Evolutionary conservation across 2,797 vertebrate species (phyloP).

Genomic region (Rhinogobio ventralis): DNA sequence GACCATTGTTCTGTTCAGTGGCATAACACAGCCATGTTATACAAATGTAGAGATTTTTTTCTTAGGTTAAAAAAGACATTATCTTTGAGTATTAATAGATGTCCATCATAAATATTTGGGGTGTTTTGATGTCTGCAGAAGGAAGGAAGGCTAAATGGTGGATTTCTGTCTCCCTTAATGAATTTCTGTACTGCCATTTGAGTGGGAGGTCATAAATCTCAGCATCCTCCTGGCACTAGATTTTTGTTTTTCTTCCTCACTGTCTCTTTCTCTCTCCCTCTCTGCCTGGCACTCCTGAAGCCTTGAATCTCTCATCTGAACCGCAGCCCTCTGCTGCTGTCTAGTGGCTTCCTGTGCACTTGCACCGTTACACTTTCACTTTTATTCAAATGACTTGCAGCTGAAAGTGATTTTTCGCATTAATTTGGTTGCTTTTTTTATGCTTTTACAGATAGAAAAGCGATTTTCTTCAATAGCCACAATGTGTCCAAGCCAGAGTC

Average conservation of each 20-base stretch:
- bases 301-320: background rate
- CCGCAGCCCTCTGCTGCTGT: slow-evolving; percentile 45
- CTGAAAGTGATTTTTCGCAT: background rate
- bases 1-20: background rate
- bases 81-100: background rate
- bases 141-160: background rate
- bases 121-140: background rate
- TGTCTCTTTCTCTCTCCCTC: slow-evolving; percentile 1
- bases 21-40: background rate
- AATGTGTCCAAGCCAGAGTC: slow-evolving; percentile 90
- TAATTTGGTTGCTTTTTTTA: background rate
- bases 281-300: slow-evolving; percentile 6
- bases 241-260: slow-evolving; percentile 14
- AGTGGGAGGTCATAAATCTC: slow-evolving; percentile 34
- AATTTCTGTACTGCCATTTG: background rate
- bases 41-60: background rate
- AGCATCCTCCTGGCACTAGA: slow-evolving; percentile 19
- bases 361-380: background rate
- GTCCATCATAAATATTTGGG: background rate
- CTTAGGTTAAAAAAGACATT: background rate
- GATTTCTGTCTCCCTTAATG: background rate
- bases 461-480: slow-evolving; percentile 92
- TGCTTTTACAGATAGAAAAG: slow-evolving; percentile 82
- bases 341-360: slow-evolving; percentile 42
- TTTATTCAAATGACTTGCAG: background rate